Base-by-base conservation (phyloP, 2,113 vertebrate species). In the Stigmatopora argus region DNA sequence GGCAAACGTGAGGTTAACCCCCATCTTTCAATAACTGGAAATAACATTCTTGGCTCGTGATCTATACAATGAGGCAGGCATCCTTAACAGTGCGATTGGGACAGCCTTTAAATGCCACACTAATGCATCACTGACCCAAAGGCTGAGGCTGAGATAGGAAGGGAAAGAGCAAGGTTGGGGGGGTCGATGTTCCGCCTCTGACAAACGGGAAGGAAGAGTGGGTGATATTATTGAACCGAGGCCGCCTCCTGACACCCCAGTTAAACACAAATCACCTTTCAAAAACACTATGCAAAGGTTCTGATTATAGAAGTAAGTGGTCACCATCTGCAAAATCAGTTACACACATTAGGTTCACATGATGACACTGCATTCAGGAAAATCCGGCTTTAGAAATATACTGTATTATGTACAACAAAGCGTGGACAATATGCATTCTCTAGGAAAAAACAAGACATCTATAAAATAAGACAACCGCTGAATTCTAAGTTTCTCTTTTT, bases 11-110 rank as follows among this genome's bases (percentile, higher is more conserved):
- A 61, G 58, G 35, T 44, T 12, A 45, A 73, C 58, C 74, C 26
- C 72, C 48, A 45, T 69, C 72, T 73, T 68, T 74, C 67, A 87
- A 86, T 83, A 67, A 85, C 65, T 78, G 83, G 84, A 89, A 89
- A 75, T 47, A 3, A 64, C 46, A 35, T 67, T 70, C 67, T 79
- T 73, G 77, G 73, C 78, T 75, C 21, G 14, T 23, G 44, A 67
- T 68, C 48, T 52, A 67, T 64, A 74, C 72, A 79, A 74, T 65
- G 71, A 79, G 65, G 61, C 78, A 76, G 68, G 56, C 78, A 67
- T 75, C 52, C 70, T 34, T 21, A 56, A 74, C 74, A 19, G 65
- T 19, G 15, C 47, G 55, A 46, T 67, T 38, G 8, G 62, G 48
- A 57, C 48, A 18, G 70, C 51, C 70, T 75, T 23, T 67, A 62